Base-by-base conservation (phyloP, 2,888 invertebrate species). In the Nemapogon koenigi region DNA sequence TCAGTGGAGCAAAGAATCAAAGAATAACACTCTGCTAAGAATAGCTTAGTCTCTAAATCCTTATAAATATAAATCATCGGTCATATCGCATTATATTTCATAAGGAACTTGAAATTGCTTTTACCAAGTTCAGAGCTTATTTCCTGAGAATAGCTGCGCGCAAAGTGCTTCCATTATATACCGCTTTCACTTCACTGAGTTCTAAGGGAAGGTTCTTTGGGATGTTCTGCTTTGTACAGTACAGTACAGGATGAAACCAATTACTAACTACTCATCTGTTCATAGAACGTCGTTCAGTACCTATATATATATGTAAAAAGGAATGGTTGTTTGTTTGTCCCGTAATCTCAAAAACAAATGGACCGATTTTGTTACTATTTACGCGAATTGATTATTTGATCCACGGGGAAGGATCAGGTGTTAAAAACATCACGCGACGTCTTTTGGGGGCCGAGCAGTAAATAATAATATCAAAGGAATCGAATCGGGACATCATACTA, bases 121-220 rank as follows among this genome's bases (percentile, higher is more conserved):
- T 78, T 75, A 78, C 62, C 65, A 63, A 75, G 72, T 76, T 75
- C 65, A 66, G 72, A 76, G 78, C 76, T 78, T 76, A 78, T 76
- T 78, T 76, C 76, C 76, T 69, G 71, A 59, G 66, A 63, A 67
- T 64, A 65, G 65, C 59, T 56, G 69, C 62, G 70, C 55, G 68
- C 70, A 72, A 76, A 76, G 76, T 76, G 75, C 65, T 67, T 59
- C 73, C 73, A 75, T 78, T 76, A 73, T 59, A 55, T 14, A 19
- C 33, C 18, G 26, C 16, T 16, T 15, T 27, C 16, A 35, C 26
- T 62, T 65, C 64, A 63, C 49, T 55, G 52, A 30, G 43, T 49
- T 53, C 55, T 51, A 49, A 47, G 57, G 55, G 51, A 52, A 55
- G 57, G 60, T 61, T 57, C 67, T 61, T 55, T 49, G 52, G 49